phyloP scores from a whole-genome alignment of 2,113 vertebrate species.

The Rhinoptilus africanus region DNA sequence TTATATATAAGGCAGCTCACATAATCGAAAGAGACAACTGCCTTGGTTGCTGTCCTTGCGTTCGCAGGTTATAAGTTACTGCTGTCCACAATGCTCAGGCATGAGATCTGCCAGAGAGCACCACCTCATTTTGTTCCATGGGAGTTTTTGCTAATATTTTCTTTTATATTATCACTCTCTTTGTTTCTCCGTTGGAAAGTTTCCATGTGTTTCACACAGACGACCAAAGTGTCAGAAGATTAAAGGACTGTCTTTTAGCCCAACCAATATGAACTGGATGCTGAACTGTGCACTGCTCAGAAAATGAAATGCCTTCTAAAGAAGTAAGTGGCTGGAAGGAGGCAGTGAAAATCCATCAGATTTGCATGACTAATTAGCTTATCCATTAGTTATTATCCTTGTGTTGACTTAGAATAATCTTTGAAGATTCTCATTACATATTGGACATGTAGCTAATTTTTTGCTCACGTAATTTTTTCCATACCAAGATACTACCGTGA shows the following conservation, averaged over 20 bases:
- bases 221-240: slow-evolving; percentile 48
- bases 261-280: slow-evolving; percentile 7
- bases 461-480: neutral
- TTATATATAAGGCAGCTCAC: neutral
- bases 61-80: neutral
- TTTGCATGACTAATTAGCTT: slow-evolving; percentile 57
- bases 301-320: slow-evolving; percentile 38
- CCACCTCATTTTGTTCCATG: neutral
- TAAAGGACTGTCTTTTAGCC: slow-evolving; percentile 42
- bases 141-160: slow-evolving; percentile 22
- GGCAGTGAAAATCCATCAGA: slow-evolving; percentile 52
- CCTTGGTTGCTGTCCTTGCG: neutral
- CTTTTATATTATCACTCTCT: slow-evolving; percentile 22
- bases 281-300: neutral
- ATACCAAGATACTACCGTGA: neutral
- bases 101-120: neutral
- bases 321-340: slow-evolving; percentile 33
- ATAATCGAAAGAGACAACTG: neutral
- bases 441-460: neutral
- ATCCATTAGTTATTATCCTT: slow-evolving; percentile 39
- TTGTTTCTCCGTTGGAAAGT: slow-evolving; percentile 18
- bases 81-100: neutral
- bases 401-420: slow-evolving; percentile 55
- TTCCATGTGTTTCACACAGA: slow-evolving; percentile 18
- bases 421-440: slow-evolving; percentile 34